Percentiles rank a stretch among this genome's conserved stretches.
Evolutionary conservation across 1,140 invertebrate genomes (phyloP).

Genomic region (Gonatopus flavifemur): DNA sequence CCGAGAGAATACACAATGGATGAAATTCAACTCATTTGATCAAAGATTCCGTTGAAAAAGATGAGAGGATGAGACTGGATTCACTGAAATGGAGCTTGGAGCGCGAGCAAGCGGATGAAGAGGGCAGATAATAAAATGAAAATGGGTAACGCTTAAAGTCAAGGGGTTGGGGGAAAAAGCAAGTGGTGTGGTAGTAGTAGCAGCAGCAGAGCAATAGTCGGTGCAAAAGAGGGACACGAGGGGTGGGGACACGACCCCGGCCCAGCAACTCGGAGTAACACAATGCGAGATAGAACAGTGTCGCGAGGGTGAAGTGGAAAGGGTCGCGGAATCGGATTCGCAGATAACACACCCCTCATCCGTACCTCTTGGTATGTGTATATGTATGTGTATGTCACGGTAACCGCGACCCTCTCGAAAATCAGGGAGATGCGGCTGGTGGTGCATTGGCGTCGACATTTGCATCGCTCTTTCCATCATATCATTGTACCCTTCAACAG

Average conservation of each 20-base stretch:
- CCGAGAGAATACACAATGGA: too few species aligned
- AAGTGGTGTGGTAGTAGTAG: background rate
- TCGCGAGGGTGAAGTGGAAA: conserved; percentile 24
- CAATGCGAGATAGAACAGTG: conserved; percentile 44
- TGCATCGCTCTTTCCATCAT: conserved; percentile 35
- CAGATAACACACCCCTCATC: conserved; percentile 41
- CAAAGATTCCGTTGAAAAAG: too few species aligned
- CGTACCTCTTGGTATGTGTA: background rate
- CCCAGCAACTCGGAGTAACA: conserved; percentile 32
- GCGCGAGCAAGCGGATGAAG: conserved; percentile 37
- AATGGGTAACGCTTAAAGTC: conserved; percentile 47
- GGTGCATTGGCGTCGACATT: conserved; percentile 40
- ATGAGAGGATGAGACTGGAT: too few species aligned
- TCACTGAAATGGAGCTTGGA: conserved; percentile 32
- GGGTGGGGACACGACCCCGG: conserved; percentile 40
- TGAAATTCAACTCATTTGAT: too few species aligned
- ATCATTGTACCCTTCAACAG: conserved; percentile 25
- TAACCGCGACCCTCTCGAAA: conserved; percentile 33
- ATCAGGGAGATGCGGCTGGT: conserved; percentile 16
- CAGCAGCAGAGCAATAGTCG: background rate
- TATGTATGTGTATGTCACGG: conserved; percentile 1
- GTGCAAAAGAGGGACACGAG: too few species aligned
- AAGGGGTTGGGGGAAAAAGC: conserved; percentile 29
- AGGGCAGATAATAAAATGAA: conserved; percentile 52
- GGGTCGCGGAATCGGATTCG: conserved; percentile 35